Percentiles rank a stretch among this genome's conserved stretches.
These are phyloP conservation scores for Sthenelais limicola DNA, from an alignment of 2,888 invertebrate species.

Conservation along the genomic window DNA sequence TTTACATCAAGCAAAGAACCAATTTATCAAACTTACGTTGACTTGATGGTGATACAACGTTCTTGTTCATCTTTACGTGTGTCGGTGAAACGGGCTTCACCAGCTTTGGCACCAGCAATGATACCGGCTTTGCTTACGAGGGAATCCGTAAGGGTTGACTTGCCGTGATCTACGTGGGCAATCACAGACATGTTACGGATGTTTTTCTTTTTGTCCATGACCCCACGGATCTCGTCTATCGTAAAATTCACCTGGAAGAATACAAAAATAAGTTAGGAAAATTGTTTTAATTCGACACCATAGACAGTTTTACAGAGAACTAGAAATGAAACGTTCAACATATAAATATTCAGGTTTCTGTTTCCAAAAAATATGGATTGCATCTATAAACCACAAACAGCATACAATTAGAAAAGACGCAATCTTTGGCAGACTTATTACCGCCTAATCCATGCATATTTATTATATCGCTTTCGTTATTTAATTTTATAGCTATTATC, in stretches of 20 bases:
- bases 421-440: too few relatives aligned
- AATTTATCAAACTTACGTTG: conserved; percentile 83
- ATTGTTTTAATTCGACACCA: background rate
- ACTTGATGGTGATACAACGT: conserved; percentile 99
- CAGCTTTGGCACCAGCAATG: conserved; percentile 98
- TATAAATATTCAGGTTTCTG: background rate
- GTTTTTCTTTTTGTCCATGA: conserved; percentile 99
- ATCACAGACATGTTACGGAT: conserved; percentile 99
- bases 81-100: conserved; percentile 99
- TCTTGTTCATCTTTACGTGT: conserved; percentile 99
- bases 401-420: too few relatives aligned
- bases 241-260: conserved; percentile 96
- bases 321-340: background rate
- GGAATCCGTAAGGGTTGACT: conserved; percentile 99
- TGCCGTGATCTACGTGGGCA: conserved; percentile 99
- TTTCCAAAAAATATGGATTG: background rate
- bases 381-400: too few relatives aligned
- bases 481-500: too few relatives aligned
- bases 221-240: conserved; percentile 98
- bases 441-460: too few relatives aligned
- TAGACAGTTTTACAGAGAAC: background rate
- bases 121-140: conserved; percentile 99
- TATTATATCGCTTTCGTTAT: too few relatives aligned
- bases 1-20: conserved; percentile 5
- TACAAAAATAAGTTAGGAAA: too few relatives aligned